Evolutionary conservation across 2,797 vertebrate species (phyloP), one percentile per base, ranked within the genome.

Genomic region (Coracias cyanogaster): DNA sequence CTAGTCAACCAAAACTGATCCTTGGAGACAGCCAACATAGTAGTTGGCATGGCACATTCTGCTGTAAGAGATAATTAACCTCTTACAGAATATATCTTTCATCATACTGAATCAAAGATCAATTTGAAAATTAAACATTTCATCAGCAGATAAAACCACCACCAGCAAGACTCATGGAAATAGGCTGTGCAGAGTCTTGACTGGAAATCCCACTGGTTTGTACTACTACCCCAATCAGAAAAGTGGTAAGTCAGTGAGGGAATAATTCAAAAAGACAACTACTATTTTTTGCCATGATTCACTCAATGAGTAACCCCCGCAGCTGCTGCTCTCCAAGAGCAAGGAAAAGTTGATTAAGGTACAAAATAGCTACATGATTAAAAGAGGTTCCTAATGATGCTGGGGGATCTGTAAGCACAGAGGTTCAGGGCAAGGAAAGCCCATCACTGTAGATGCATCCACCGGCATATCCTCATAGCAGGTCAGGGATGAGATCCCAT

Each of bases 241-340:
- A 85, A 33, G 31, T 79, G 86, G 58, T 58, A 67, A 66, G 86
- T 3, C 3, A 14, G 18, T 89, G 45, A 81, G 77, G 65, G 79
- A 46, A 86, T 65, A 91, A 94, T 77, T 79, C 82, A 79, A 51
- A 71, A 82, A 94, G 85, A 94, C 76, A 96, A 60, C 94, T 89
- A 91, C 69, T 83, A 88, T 86, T 96, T 97, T 97, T 64, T 96
- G 70, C 91, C 67, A 21, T 96, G 94, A 95, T 92, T 82, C 90
- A 97, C 84, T 78, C 83, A 21, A 43, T 95, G 93, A 97, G 35
- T 94, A 96, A 77, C 65, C 89, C 49, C 26, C 55, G 71, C 87
- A 80, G 85, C 74, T 93, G 71, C 66, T 93, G 46, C 43, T 93
- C 82, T 93, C 60, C 48, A 43, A 70, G 81, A 52, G 43, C 52